phyloP scores from a whole-genome alignment of 2,113 vertebrate species.

The mouse (Mus musculus) region GRCm39 chr7:65341001-65341500 shows the following conservation, averaged over 20 bases:
- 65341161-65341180: not conserved
- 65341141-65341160: slow-evolving; percentile 52
- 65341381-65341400: not conserved
- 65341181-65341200: not conserved
- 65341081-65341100: not conserved
- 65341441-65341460: not conserved
- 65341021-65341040: slow-evolving; percentile 88
- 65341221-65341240: not conserved
- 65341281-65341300: not conserved
- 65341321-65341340: slow-evolving; percentile 19
- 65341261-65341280: slow-evolving; percentile 2
- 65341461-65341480: not conserved
- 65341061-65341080: slow-evolving; percentile 87
- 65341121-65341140: slow-evolving; percentile 36
- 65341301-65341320: not conserved
- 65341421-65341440: not conserved
- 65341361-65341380: slow-evolving; percentile 56
- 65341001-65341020: slow-evolving; percentile 91
- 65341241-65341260: not conserved
- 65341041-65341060: slow-evolving; percentile 92
- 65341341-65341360: slow-evolving; percentile 18
- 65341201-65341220: not conserved
- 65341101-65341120: not conserved
- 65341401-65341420: not conserved
- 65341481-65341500: not conserved